Conservation (phyloP, 30 jellyfish, hydroid and myxozoan genomes). For the Morbakka virulenta region DNA sequence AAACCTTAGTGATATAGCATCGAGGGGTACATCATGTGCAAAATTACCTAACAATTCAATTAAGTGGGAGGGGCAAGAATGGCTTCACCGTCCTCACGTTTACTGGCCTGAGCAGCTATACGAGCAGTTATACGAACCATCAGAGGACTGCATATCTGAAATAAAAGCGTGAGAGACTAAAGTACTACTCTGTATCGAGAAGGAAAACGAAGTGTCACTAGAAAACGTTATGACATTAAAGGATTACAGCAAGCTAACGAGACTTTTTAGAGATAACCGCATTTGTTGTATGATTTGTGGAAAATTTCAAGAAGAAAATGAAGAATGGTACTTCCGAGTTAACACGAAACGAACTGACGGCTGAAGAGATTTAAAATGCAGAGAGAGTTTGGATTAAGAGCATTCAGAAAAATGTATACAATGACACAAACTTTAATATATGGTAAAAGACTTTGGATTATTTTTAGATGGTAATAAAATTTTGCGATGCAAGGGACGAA, state of each 20-base stretch:
- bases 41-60: neutral
- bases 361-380: slow-evolving; percentile 17
- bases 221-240: slow-evolving; percentile 1
- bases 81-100: too few relatives aligned
- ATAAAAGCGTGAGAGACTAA: too few relatives aligned
- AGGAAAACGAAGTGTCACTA: neutral
- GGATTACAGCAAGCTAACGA: neutral
- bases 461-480: neutral
- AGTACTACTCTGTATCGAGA: too few relatives aligned
- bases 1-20: slow-evolving; percentile 31
- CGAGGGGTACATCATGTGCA: slow-evolving; percentile 32
- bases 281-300: slow-evolving; percentile 1
- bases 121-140: too few relatives aligned
- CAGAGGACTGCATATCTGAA: too few relatives aligned
- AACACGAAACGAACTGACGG: too few relatives aligned
- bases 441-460: neutral
- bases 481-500: slow-evolving; percentile 32
- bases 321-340: slow-evolving; percentile 7
- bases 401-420: slow-evolving; percentile 2
- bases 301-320: slow-evolving; percentile 19
- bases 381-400: slow-evolving; percentile 27
- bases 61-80: slow-evolving; percentile 41
- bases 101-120: too few relatives aligned
- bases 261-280: slow-evolving; percentile 10
- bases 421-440: slow-evolving; percentile 5